Evolutionary conservation across 37 sponge, comb jelly and placozoan species (phyloP).

Genomic region (Ianthella basta): DNA sequence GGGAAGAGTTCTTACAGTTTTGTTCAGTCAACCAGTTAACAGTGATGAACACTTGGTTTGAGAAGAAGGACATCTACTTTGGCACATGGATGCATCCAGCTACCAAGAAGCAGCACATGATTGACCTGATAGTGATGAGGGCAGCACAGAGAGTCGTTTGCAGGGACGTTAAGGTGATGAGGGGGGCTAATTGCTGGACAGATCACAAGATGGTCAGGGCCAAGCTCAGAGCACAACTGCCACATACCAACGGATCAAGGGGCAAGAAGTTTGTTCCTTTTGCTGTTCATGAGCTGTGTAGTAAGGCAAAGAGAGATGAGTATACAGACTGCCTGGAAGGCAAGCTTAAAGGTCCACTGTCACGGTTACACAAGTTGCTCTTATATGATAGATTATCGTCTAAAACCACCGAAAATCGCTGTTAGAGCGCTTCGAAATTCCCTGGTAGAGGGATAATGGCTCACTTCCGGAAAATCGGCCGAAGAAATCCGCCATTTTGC

Average conservation of each 20-base stretch:
- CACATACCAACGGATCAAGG: neutral
- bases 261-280: neutral
- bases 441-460: too few species aligned
- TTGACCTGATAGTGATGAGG: conserved; percentile 45
- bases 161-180: conserved; percentile 37
- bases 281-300: conserved; percentile 28
- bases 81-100: conserved; percentile 61
- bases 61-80: conserved; percentile 33
- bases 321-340: neutral
- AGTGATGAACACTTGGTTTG: conserved; percentile 62
- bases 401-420: too few species aligned
- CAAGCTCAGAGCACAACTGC: conserved; percentile 14
- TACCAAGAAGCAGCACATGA: conserved; percentile 21
- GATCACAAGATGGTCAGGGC: conserved; percentile 44
- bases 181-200: conserved; percentile 37
- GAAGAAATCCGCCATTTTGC: too few species aligned
- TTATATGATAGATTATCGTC: too few species aligned
- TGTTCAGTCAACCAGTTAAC: conserved; percentile 52
- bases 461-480: too few species aligned
- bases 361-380: too few species aligned
- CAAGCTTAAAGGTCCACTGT: too few species aligned
- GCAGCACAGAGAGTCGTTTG: neutral
- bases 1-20: conserved; percentile 45
- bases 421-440: too few species aligned
- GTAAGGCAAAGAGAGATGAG: conserved; percentile 17